phyloP scores from a whole-genome alignment of 2,888 invertebrate genomes.

The Epinotia brunnichana region DNA sequence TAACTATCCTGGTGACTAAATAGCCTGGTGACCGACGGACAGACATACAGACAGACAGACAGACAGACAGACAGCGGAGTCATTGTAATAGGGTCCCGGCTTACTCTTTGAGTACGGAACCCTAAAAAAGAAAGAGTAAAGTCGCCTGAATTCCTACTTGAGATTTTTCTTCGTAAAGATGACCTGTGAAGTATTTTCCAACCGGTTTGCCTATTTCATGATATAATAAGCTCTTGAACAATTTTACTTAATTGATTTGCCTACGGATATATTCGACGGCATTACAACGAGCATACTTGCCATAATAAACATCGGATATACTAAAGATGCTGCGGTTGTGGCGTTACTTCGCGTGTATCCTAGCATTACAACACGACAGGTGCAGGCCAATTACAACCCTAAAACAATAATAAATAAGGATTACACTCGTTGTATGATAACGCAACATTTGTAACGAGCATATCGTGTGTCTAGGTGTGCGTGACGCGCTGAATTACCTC shows the following conservation, averaged over 20 bases:
- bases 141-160: too few species aligned
- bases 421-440: background rate
- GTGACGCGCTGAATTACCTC: conserved; percentile 24
- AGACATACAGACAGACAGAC: too few species aligned
- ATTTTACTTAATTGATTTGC: too few species aligned
- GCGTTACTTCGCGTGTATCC: conserved; percentile 18
- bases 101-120: too few species aligned
- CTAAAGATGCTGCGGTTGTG: conserved; percentile 18
- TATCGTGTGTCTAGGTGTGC: conserved; percentile 26
- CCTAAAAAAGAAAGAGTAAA: too few species aligned
- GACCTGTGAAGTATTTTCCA: background rate
- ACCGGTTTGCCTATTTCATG: background rate
- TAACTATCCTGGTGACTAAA: too few species aligned
- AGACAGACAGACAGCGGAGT: too few species aligned
- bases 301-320: background rate
- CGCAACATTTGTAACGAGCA: conserved; percentile 11
- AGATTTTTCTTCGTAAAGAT: background rate
- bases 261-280: too few species aligned
- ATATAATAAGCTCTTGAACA: background rate
- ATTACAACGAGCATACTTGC: background rate
- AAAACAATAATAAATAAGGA: background rate
- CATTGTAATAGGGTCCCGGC: too few species aligned
- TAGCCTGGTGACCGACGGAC: too few species aligned
- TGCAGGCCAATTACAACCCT: background rate
- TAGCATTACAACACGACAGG: background rate